Percentiles rank a stretch among this genome's conserved stretches.
phyloP scores from a whole-genome alignment of 2,797 vertebrate genomes.

The Pangasius mekongensis region DNA sequence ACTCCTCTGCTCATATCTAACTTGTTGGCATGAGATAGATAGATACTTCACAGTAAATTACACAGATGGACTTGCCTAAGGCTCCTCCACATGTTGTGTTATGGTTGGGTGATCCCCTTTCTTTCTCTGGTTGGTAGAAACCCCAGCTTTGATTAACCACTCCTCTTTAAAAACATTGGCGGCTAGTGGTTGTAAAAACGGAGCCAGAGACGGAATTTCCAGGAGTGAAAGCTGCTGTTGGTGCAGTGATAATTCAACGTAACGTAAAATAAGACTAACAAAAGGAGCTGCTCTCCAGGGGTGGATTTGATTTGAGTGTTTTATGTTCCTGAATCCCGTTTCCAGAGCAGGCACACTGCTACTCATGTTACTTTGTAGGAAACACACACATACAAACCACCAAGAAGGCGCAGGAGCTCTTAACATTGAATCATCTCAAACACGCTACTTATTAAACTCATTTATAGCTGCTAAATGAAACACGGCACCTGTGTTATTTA shows the following conservation, averaged over 20 bases:
- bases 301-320: conserved; percentile 11
- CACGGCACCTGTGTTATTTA: background rate
- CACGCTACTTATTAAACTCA: background rate
- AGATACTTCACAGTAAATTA: background rate
- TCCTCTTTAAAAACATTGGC: conserved; percentile 17
- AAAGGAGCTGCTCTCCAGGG: conserved; percentile 8
- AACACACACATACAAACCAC: background rate
- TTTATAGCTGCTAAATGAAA: conserved; percentile 17
- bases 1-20: background rate
- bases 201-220: conserved; percentile 25
- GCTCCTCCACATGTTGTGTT: background rate
- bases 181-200: background rate
- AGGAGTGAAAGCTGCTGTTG: background rate
- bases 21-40: background rate
- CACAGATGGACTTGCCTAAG: background rate
- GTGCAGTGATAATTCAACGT: conserved; percentile 22
- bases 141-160: conserved; percentile 13
- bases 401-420: background rate
- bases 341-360: background rate
- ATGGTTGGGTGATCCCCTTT: background rate
- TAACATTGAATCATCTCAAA: background rate
- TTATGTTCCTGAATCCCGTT: background rate
- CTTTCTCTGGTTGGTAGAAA: conserved; percentile 1
- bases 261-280: conserved; percentile 8
- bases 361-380: background rate